Percentiles rank a stretch among this genome's conserved stretches.
These are phyloP conservation scores for Australoheros scitulus DNA, from an alignment of 2,113 vertebrate genomes.

Conservation along the genomic window DNA sequence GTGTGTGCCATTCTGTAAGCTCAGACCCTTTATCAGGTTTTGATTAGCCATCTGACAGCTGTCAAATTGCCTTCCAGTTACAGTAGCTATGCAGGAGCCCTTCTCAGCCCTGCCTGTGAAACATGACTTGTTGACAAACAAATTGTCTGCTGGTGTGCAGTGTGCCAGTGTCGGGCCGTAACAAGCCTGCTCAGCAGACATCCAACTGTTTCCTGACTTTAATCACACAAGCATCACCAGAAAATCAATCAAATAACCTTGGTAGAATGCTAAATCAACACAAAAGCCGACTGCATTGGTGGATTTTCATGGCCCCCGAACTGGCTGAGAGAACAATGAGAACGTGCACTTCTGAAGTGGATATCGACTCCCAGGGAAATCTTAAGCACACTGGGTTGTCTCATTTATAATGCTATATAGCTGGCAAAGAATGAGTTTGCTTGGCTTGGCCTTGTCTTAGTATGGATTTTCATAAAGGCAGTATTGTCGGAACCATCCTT, in stretches of 20 bases:
- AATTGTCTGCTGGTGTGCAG: conserved; percentile 9
- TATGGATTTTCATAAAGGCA: conserved; percentile 55
- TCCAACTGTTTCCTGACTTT: conserved; percentile 51
- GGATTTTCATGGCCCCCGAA: not conserved
- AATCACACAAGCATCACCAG: conserved; percentile 53
- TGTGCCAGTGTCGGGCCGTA: conserved; percentile 13
- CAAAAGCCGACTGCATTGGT: conserved; percentile 19
- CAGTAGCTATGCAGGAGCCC: conserved; percentile 17
- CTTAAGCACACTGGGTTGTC: conserved; percentile 13
- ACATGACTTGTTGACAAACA: conserved; percentile 62
- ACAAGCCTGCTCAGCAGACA: conserved; percentile 51
- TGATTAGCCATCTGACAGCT: conserved; percentile 12
- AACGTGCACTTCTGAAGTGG: conserved; percentile 4
- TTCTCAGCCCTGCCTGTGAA: conserved; percentile 22
- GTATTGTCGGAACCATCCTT: conserved; percentile 36
- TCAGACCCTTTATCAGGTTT: not conserved
- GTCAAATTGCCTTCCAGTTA: conserved; percentile 33
- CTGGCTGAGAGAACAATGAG: conserved; percentile 7
- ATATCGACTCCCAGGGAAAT: conserved; percentile 43
- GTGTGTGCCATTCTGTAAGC: not conserved
- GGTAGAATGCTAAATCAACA: conserved; percentile 56
- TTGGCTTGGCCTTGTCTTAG: conserved; percentile 41
- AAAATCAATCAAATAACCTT: conserved; percentile 66
- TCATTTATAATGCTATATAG: conserved; percentile 25
- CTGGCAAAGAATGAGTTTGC: conserved; percentile 20